Evolutionary conservation across 2,113 vertebrate species (phyloP).

Genomic region (Mus pahari): DNA sequence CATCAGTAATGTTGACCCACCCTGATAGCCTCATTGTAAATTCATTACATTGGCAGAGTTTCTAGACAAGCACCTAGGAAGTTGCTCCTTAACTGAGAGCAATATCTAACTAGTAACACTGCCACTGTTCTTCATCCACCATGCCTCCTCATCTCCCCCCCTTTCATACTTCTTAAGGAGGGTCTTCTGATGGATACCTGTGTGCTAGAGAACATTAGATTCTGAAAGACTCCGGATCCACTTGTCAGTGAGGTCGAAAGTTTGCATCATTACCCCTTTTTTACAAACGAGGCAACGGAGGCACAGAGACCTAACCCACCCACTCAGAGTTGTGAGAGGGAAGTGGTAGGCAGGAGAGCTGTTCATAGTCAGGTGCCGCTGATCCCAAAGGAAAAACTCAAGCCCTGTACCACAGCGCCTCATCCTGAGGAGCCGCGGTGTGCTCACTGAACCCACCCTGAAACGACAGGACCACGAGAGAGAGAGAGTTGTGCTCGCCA

Average conservation of each 20-base stretch:
- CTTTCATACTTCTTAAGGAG: background rate
- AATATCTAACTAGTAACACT: background rate
- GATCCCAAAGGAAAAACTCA: background rate
- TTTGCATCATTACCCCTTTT: background rate
- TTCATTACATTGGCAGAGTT: background rate
- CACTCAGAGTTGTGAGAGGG: rapidly evolving
- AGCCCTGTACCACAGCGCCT: rapidly evolving
- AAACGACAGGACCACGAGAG: background rate
- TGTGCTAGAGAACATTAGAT: background rate
- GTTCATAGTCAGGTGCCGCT: background rate
- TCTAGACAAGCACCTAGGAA: background rate
- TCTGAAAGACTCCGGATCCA: no score
- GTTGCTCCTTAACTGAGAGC: background rate
- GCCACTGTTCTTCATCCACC: background rate
- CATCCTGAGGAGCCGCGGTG: no score
- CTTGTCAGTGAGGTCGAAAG: background rate
- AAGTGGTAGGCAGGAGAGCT: background rate
- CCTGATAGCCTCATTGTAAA: background rate
- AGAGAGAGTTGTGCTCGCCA: no score
- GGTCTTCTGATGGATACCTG: no score
- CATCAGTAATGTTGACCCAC: background rate
- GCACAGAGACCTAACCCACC: background rate
- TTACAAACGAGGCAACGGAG: background rate
- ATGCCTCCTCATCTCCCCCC: background rate
- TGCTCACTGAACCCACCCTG: background rate